Percentiles rank a stretch among this genome's conserved stretches.
Evolutionary conservation across 2,113 vertebrate species (phyloP).

Genomic region (Edolisoma coerulescens): DNA sequence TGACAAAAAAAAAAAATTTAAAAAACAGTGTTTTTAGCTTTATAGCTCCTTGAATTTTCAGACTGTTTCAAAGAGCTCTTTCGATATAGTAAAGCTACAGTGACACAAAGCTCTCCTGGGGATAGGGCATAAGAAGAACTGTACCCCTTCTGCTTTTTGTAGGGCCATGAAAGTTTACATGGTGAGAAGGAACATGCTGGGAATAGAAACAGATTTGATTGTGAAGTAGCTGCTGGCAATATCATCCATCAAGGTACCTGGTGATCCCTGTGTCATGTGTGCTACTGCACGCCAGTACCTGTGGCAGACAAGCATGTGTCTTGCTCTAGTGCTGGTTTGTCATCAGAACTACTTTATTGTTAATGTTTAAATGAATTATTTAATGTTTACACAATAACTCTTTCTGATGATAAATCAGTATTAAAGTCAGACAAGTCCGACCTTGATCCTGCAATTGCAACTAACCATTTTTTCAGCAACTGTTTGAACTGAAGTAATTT

Average conservation of each 20-base stretch:
- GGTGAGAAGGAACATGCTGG: background rate
- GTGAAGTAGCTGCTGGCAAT: conserved; percentile 8
- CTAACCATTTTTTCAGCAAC: background rate
- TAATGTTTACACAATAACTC: conserved; percentile 21
- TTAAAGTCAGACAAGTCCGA: background rate
- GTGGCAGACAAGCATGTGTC: background rate
- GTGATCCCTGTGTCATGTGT: background rate
- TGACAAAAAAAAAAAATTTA: background rate
- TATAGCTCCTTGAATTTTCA: conserved; percentile 46
- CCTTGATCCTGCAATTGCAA: background rate
- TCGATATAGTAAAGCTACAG: background rate
- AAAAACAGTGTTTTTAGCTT: conserved; percentile 47
- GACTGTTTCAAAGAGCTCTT: conserved; percentile 53
- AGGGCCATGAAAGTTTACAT: conserved; percentile 11
- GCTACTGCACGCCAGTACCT: background rate
- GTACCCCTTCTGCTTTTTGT: conserved; percentile 1
- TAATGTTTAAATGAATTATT: background rate
- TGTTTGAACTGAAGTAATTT: background rate
- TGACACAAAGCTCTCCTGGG: conserved; percentile 25
- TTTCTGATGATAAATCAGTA: background rate
- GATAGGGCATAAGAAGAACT: conserved; percentile 2
- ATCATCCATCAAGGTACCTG: background rate
- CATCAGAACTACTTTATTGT: conserved; percentile 35
- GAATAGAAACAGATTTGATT: background rate
- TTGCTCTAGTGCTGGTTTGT: conserved; percentile 1